These are phyloP conservation scores for Caenorhabditis sp. DNA, from an alignment of 2,888 invertebrate genomes.

Conservation along the genomic window DNA sequence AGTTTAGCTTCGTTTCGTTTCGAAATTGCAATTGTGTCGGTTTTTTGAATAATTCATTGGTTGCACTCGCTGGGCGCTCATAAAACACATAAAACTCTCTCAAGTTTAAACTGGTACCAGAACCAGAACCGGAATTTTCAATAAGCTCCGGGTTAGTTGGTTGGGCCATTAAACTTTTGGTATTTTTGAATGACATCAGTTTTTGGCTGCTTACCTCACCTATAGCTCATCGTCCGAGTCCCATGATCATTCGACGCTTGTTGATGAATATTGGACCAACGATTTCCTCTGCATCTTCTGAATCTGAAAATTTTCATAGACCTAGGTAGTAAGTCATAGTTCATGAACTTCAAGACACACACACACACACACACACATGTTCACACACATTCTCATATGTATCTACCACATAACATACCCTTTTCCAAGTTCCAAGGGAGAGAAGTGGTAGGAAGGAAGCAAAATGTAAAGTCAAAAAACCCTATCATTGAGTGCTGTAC, in stretches of 20 bases:
- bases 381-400: neutral
- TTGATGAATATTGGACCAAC: slow-evolving; percentile 10
- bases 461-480: neutral
- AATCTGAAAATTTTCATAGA: neutral
- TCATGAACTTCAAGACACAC: neutral
- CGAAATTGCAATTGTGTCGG: slow-evolving; percentile 30
- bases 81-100: slow-evolving; percentile 51
- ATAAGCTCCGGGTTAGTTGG: slow-evolving; percentile 19
- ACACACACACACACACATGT: neutral
- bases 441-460: neutral
- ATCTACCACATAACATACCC: slow-evolving; percentile 13
- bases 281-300: slow-evolving; percentile 25
- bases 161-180: slow-evolving; percentile 26
- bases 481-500: neutral
- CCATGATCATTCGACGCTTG: slow-evolving; percentile 53
- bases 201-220: too few species aligned
- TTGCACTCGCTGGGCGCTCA: slow-evolving; percentile 49
- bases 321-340: neutral
- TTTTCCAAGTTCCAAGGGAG: neutral
- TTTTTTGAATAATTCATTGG: slow-evolving; percentile 49
- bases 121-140: slow-evolving; percentile 37
- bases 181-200: neutral
- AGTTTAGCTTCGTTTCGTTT: too few species aligned
- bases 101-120: neutral
- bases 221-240: slow-evolving; percentile 38